Evolutionary conservation across 2,888 invertebrate genomes (phyloP).

Genomic region (Drosophila cracens): DNA sequence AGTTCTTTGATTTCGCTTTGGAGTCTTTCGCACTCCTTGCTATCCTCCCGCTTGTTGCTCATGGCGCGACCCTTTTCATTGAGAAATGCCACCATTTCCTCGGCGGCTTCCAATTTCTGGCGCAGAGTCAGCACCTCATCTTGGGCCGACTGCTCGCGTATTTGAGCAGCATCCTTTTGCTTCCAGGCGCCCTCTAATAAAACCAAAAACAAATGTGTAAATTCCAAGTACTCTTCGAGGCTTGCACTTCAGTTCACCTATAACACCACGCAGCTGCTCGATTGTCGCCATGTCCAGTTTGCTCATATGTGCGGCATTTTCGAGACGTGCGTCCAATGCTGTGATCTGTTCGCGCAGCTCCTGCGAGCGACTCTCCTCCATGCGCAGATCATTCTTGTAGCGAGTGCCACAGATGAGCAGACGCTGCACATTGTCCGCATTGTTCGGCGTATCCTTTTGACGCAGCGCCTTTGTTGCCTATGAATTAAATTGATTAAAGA

Average conservation of each 20-base stretch:
- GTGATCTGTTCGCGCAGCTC: slow-evolving; percentile 77
- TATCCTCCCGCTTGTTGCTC: slow-evolving; percentile 79
- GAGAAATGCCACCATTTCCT: slow-evolving; percentile 78
- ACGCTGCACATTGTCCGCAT: slow-evolving; percentile 84
- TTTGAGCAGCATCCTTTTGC: slow-evolving; percentile 84
- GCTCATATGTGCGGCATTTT: slow-evolving; percentile 72
- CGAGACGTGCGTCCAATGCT: slow-evolving; percentile 68
- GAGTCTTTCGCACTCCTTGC: slow-evolving; percentile 83
- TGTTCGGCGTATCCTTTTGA: slow-evolving; percentile 82
- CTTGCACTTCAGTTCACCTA: slow-evolving; percentile 79
- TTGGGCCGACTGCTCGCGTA: slow-evolving; percentile 83
- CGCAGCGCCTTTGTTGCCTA: slow-evolving; percentile 82
- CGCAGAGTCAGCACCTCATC: slow-evolving; percentile 82
- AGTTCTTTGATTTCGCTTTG: slow-evolving; percentile 83
- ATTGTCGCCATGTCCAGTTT: slow-evolving; percentile 83
- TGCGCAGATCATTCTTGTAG: slow-evolving; percentile 77
- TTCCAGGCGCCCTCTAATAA: slow-evolving; percentile 84
- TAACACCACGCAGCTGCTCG: slow-evolving; percentile 81
- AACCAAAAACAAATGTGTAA: background rate
- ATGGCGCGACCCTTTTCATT: slow-evolving; percentile 76
- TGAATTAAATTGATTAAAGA: background rate
- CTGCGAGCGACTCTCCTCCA: slow-evolving; percentile 70
- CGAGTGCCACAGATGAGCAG: slow-evolving; percentile 81
- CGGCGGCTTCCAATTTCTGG: slow-evolving; percentile 79
- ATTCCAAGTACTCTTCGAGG: slow-evolving; percentile 65